These are phyloP conservation scores for Cerceris rybyensis DNA, from an alignment of 2,888 invertebrate genomes.

Conservation along the genomic window DNA sequence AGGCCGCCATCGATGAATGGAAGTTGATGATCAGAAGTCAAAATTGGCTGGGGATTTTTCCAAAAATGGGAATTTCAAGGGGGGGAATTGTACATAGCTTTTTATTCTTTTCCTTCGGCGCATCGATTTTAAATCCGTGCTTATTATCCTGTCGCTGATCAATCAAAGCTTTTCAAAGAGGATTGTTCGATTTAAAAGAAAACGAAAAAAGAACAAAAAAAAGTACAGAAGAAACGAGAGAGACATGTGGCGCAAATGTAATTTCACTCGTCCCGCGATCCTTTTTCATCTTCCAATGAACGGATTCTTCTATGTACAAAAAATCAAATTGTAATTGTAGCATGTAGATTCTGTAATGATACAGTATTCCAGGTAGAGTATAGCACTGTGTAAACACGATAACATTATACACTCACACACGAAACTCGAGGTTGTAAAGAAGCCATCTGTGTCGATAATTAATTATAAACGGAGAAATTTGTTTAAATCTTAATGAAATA, in stretches of 20 bases:
- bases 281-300: conserved; percentile 67
- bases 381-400: conserved; percentile 67
- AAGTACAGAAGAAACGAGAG: neutral
- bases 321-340: conserved; percentile 78
- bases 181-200: too few species aligned
- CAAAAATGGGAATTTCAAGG: too few species aligned
- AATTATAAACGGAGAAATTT: conserved; percentile 60
- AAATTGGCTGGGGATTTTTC: too few species aligned
- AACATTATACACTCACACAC: conserved; percentile 52
- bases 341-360: conserved; percentile 72
- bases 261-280: neutral
- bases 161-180: too few species aligned
- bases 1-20: too few species aligned
- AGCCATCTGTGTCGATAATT: conserved; percentile 73
- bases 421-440: conserved; percentile 77
- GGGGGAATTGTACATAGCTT: too few species aligned
- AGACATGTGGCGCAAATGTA: conserved; percentile 12
- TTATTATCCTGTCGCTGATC: too few species aligned
- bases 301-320: conserved; percentile 72
- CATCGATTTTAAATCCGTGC: too few species aligned
- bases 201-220: conserved; percentile 19
- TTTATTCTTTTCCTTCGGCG: too few species aligned
- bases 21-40: too few species aligned
- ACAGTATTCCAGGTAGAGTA: conserved; percentile 75
- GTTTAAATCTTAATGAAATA: conserved; percentile 73